phyloP scores from a whole-genome alignment of 2,888 invertebrate species.

The Clanis bilineata region DNA sequence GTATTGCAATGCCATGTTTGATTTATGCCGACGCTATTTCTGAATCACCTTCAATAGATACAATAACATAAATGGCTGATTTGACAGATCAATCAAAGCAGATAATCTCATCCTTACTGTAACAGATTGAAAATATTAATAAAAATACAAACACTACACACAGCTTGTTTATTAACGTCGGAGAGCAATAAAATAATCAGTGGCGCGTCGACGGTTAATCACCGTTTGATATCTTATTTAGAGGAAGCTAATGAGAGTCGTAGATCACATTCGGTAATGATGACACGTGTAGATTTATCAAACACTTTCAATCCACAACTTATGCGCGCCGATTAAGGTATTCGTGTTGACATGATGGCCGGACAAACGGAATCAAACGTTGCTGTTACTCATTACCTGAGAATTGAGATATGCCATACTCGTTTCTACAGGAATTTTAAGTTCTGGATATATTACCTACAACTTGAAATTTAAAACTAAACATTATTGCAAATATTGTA shows the following conservation, averaged over 20 bases:
- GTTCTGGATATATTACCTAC: too few species aligned
- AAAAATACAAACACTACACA: background rate
- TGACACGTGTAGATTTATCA: conserved; percentile 74
- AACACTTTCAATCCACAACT: conserved; percentile 76
- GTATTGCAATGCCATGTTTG: background rate
- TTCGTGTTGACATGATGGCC: conserved; percentile 77
- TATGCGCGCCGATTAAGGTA: conserved; percentile 70
- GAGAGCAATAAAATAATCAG: conserved; percentile 78
- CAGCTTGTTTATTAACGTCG: conserved; percentile 53
- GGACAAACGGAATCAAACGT: conserved; percentile 67
- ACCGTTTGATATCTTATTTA: conserved; percentile 75
- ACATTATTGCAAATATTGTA: too few species aligned
- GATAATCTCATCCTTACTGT: background rate
- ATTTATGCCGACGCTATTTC: background rate
- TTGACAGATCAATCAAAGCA: background rate
- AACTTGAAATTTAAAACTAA: too few species aligned
- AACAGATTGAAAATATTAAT: conserved; percentile 7
- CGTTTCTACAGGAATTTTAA: background rate
- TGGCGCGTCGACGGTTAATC: conserved; percentile 64
- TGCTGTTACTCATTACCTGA: conserved; percentile 50
- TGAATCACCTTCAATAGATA: background rate
- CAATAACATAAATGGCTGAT: background rate
- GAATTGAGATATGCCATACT: background rate
- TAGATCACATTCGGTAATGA: conserved; percentile 78
- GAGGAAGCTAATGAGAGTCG: conserved; percentile 74